Conservation (phyloP, 2,797 vertebrate species). For the Psittacula echo region DNA sequence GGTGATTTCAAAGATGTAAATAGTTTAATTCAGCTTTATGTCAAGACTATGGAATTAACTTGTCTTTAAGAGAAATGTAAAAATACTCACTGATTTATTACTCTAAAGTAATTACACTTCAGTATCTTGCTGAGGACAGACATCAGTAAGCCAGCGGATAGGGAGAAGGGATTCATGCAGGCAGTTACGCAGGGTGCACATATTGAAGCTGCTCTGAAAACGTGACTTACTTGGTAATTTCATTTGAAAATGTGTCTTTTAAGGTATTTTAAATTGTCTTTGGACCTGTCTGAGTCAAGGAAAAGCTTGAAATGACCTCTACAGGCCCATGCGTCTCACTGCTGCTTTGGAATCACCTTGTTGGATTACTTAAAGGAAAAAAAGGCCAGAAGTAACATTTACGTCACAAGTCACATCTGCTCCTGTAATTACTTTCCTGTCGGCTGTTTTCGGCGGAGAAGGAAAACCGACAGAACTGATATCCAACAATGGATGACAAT, state of each 20-base stretch:
- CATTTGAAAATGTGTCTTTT: background rate
- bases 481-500: slow-evolving; percentile 40
- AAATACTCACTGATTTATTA: background rate
- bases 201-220: background rate
- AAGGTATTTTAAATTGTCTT: background rate
- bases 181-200: background rate
- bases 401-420: slow-evolving; percentile 60
- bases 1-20: background rate
- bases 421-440: slow-evolving; percentile 51
- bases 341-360: background rate
- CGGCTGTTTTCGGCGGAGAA: background rate
- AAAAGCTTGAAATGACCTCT: background rate
- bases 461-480: background rate
- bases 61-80: background rate
- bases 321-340: background rate
- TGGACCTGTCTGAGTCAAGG: background rate
- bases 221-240: background rate
- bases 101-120: background rate
- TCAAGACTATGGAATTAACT: background rate
- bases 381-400: slow-evolving; percentile 46
- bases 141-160: background rate
- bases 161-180: background rate
- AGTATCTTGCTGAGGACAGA: background rate
- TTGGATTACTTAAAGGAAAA: background rate
- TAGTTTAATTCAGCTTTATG: background rate